Conservation (phyloP, 2,113 vertebrate genomes). For the Trogon melanurus region DNA sequence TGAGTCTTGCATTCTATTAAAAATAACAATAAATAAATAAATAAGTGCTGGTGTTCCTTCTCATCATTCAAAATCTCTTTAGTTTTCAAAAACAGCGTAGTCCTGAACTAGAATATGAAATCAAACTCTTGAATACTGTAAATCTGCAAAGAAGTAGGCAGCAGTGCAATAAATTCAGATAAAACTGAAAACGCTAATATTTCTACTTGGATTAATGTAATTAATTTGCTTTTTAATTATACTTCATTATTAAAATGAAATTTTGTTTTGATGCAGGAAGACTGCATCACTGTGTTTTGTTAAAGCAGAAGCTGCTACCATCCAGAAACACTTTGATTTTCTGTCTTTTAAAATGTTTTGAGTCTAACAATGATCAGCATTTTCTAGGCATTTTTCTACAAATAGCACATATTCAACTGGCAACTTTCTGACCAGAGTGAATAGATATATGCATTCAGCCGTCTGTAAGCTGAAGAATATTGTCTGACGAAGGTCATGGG, state of each 20-base stretch:
- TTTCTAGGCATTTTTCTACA: neutral
- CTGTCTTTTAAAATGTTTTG: neutral
- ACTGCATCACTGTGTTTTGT: neutral
- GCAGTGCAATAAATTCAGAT: neutral
- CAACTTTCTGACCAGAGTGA: neutral
- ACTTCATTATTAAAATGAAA: neutral
- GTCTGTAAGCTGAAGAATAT: neutral
- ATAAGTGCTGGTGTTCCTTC: neutral
- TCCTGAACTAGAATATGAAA: neutral
- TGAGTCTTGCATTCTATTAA: neutral
- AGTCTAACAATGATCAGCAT: neutral
- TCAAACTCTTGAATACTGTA: neutral
- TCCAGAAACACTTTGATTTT: neutral
- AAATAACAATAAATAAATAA: neutral
- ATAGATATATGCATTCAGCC: neutral
- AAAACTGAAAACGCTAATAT: neutral
- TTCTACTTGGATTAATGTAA: neutral
- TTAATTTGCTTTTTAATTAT: neutral
- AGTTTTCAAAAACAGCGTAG: neutral
- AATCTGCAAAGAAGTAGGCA: neutral
- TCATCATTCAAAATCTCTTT: neutral
- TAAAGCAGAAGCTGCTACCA: neutral
- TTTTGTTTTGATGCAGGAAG: neutral
- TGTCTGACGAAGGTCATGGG: neutral
- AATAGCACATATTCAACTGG: neutral